Evolutionary conservation across 30 jellyfish, hydroid and myxozoan genomes (phyloP), one percentile per base, ranked within the genome.

Genomic region (Cassiopea xamachana): DNA sequence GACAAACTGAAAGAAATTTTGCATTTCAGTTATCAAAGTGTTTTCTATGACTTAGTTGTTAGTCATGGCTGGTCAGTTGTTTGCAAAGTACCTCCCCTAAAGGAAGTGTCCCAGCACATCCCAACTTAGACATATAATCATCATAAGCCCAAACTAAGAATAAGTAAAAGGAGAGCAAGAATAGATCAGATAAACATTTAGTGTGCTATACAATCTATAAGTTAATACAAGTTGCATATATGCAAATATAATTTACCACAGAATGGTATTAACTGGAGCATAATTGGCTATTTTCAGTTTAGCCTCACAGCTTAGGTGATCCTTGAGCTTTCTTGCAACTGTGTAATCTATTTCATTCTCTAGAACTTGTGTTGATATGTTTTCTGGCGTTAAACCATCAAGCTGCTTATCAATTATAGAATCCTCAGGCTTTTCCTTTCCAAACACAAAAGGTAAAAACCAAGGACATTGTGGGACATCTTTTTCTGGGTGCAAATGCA

Each of bases 391-490:
- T 4, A 74, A 17, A 2, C 62, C 89, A 76, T 19, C 77, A 39
- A 81, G 16, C 39, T n/a, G n/a, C n/a, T n/a, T n/a, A n/a, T n/a
- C n/a, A n/a, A 90, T 27, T 19, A 46, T 55, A 18, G 19, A 51
- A 17, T 82, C 97, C 49, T 81, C 72, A 43, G 90, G 80, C 47
- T 44, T 50, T 27, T 46, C 86, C 67, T 90, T 70, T 45, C 93
- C 97, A 90, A 82, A 90, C 14, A 84, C 89, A 83, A 82, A 76
- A 58, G 45, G 81, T 72, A 90, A 70, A 78, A 90, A 90, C 97
- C 97, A 90, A 18, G 89, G 85, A 84, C 97, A 90, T 62, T 90
- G 97, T 27, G 97, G 97, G 2, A 90, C 7, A 71, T 90, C 97
- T 48, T 71, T 82, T 27, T 90, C 90, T 14, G 97, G 97, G 55